Percentiles rank a stretch among this genome's conserved stretches.
phyloP scores from a whole-genome alignment of 2,888 invertebrate genomes.

The Trachelus troglodyta region DNA sequence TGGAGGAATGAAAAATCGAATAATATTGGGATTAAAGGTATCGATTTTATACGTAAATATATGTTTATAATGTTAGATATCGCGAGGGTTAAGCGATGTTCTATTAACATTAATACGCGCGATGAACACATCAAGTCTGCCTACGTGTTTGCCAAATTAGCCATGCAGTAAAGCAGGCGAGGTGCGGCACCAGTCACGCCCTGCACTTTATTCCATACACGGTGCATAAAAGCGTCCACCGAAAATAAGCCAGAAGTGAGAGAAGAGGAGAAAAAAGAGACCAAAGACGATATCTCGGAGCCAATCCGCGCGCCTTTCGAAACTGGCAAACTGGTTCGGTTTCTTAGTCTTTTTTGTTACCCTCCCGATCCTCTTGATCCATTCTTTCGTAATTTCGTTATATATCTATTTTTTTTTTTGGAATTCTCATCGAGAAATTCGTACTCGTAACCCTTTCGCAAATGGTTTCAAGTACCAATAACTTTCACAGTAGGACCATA shows the following conservation, averaged over 20 bases:
- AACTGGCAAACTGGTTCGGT: neutral
- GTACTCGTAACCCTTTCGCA: neutral
- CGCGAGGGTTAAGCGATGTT: neutral
- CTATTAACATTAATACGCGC: conserved; percentile 17
- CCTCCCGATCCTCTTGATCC: neutral
- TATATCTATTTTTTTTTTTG: neutral
- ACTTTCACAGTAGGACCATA: neutral
- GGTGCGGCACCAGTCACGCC: conserved; percentile 12
- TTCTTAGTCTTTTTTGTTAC: neutral
- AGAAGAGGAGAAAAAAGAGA: neutral
- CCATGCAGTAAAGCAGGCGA: conserved; percentile 9
- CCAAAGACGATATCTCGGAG: neutral
- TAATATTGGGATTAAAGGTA: neutral
- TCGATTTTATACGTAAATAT: neutral
- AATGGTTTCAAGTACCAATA: neutral
- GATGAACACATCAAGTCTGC: conserved; percentile 23
- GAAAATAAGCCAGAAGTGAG: neutral
- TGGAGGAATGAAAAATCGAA: neutral
- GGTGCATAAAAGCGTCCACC: conserved; percentile 4
- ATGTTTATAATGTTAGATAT: neutral
- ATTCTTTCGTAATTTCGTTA: neutral
- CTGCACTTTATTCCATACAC: conserved; percentile 21
- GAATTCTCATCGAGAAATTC: neutral
- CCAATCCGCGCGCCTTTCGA: neutral
- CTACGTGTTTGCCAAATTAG: conserved; percentile 21